Evolutionary conservation across 1,140 invertebrate genomes (phyloP), one percentile per base, ranked within the genome.

Genomic region (Drosophila auraria): DNA sequence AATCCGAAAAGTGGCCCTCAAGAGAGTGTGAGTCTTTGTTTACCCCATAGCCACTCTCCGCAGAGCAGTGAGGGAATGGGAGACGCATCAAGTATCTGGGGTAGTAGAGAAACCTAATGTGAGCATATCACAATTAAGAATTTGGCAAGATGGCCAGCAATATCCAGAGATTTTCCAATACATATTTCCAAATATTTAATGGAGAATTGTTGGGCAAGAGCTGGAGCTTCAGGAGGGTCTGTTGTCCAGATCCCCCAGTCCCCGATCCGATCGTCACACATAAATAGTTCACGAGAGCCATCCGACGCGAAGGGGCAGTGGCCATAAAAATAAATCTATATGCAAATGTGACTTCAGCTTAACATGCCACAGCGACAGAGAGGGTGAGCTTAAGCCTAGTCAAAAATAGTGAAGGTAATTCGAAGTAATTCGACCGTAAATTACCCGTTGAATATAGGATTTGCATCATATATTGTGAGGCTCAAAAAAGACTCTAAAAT

Each of bases 281-380:
- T 63, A 75, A 75, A 75, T 75, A 73, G 70, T 73, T 57, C 70
- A 61, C 33, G 40, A 62, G 7, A 27, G 54, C 40, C 56, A 68
- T 74, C 49, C 38, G 30, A 44, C 4, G 33, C 33, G 33, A 14
- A 38, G 36, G n/a, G 45, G 77, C 69, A 73, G 27, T 17, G 60
- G 69, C 74, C 71, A 90, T 89, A 91, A 90, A 89, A 89, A 90
- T 89, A 91, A 89, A 89, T 89, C 86, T 62, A 82, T 91, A 89
- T 89, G 86, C 87, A 89, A 89, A 89, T 89, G 70, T 50, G 66
- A 64, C 74, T 66, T 57, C 56, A 25, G 63, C 30, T 54, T 64
- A 87, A 89, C 84, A 83, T 66, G 68, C 71, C 70, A 73, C 54
- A 53, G 38, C 27, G 17, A 51, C 51, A 50, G 44, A 36, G 36